Evolutionary conservation across 2,113 vertebrate genomes (phyloP), one percentile per base, ranked within the genome.

Genomic region (Manacus vitellinus): DNA sequence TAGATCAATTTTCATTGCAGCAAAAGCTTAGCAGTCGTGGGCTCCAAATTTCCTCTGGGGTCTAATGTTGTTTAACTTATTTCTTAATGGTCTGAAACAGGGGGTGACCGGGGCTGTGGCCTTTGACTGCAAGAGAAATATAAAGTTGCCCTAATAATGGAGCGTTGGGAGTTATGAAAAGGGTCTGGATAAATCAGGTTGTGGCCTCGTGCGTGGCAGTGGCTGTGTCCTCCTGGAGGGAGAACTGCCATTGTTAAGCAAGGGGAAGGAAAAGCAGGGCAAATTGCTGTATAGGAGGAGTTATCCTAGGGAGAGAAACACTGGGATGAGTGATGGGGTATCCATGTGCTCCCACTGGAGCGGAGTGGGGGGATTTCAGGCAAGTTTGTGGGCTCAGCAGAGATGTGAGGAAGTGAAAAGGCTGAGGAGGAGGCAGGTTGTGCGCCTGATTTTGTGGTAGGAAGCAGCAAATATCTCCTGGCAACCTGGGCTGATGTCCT

Each of bases 1-100:
- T 92, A 95, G 95, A 94, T 94, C 93, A 83, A 95, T 95, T 97
- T 96, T 94, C 89, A 81, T 94, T 81, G 86, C 93, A 94, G 91
- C 80, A 24, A 78, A 94, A 91, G 76, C 95, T 89, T 86, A 89
- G 43, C 94, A 52, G 93, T 59, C 17, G 16, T 91, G 84, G 70
- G 55, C 80, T 77, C 95, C 76, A 87, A 84, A 84, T 97, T 95
- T 94, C 91, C 95, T 95, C 93, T 67, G 76, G 95, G 94, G 94
- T 89, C 91, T 92, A n/a, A 30, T 96, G 95, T 81, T 95, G 89
- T 96, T 96, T 96, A 95, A 97, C 89, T 92, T 79, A 51, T 28
- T 92, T 95, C 95, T 91, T 96, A 96, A 96, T 95, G 91, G 73
- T 71, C 72, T 95, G 94, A 89, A 96, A 43, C 92, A 31, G 0